These are phyloP conservation scores for Nycticryphes semicollaris DNA, from an alignment of 2,113 vertebrate species.

Conservation along the genomic window DNA sequence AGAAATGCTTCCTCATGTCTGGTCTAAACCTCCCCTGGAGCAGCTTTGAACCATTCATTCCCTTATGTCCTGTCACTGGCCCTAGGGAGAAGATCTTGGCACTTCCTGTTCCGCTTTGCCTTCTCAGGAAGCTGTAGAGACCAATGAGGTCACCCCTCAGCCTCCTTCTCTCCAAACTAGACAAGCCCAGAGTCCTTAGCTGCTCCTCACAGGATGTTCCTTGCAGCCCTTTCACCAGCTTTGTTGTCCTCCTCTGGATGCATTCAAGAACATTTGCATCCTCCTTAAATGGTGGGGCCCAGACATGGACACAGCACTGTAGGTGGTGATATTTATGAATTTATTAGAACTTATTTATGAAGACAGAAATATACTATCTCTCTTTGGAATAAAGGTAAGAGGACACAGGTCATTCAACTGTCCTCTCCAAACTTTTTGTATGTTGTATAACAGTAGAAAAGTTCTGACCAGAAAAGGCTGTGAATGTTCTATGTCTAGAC, in stretches of 20 bases:
- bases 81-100: background rate
- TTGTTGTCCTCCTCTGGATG: background rate
- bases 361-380: background rate
- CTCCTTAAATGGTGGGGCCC: background rate
- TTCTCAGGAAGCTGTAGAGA: background rate
- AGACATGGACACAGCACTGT: background rate
- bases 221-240: background rate
- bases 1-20: background rate
- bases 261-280: background rate
- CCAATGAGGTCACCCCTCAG: fast-evolving
- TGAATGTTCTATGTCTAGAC: background rate
- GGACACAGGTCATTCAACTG: background rate
- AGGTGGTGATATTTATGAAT: background rate
- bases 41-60: background rate
- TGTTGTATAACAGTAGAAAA: background rate
- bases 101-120: background rate
- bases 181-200: fast-evolving
- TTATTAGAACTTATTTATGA: background rate
- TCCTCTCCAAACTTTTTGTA: background rate
- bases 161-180: background rate
- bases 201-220: background rate
- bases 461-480: background rate
- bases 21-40: fast-evolving
- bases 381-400: background rate
- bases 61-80: too few species aligned